These are phyloP conservation scores for Rhea pennata DNA, from an alignment of 2,113 vertebrate species.

Conservation along the genomic window DNA sequence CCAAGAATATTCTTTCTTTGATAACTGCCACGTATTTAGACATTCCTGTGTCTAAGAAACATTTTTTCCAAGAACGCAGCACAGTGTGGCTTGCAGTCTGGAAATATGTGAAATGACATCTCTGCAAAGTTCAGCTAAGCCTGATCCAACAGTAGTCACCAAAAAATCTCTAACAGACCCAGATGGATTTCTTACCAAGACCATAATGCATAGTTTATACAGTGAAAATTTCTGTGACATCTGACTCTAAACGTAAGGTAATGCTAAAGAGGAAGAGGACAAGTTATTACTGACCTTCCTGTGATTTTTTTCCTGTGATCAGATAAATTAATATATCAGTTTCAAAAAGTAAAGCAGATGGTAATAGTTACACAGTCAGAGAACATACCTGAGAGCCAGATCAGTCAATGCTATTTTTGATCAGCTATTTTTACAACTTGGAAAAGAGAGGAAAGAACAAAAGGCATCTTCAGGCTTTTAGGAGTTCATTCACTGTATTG, in stretches of 20 bases:
- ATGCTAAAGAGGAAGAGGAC: background rate
- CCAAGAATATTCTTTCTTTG: background rate
- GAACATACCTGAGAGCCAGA: background rate
- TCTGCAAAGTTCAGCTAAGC: constrained; percentile 1
- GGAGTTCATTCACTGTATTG: background rate
- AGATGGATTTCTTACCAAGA: background rate
- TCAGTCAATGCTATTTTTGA: background rate
- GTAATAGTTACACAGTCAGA: background rate
- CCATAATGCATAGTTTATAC: background rate
- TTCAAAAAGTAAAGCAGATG: background rate
- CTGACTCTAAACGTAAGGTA: background rate
- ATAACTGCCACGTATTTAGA: background rate
- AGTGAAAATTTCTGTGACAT: constrained; percentile 7
- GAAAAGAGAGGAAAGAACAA: background rate
- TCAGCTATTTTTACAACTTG: background rate
- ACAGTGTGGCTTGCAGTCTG: background rate
- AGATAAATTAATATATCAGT: constrained; percentile 20
- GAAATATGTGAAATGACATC: background rate
- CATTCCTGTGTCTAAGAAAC: background rate
- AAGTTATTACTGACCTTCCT: constrained; percentile 3
- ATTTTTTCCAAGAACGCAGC: background rate
- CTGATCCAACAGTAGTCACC: background rate
- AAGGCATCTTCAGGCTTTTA: background rate
- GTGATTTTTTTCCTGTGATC: background rate
- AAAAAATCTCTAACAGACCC: background rate